Percentiles rank a stretch among this genome's conserved stretches.
These are phyloP conservation scores for Dilophus febrilis DNA, from an alignment of 2,888 invertebrate species.

Conservation along the genomic window DNA sequence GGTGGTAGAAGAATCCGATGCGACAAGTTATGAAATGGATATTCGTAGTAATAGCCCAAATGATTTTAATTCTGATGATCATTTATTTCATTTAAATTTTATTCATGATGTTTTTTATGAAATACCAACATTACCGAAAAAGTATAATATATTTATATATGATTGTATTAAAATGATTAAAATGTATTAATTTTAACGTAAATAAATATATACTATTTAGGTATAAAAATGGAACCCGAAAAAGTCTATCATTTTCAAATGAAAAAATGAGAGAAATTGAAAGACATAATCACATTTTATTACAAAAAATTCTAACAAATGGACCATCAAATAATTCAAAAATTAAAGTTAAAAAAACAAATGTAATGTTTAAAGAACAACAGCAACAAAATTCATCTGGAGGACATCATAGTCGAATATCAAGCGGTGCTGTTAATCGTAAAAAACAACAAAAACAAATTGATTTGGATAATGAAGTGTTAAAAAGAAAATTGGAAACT, in stretches of 20 bases:
- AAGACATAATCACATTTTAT: conserved; percentile 39
- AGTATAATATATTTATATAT: conserved; percentile 9
- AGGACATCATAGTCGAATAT: conserved; percentile 16
- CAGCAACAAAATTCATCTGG: neutral
- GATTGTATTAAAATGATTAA: too few relatives aligned
- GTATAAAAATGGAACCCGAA: conserved; percentile 6
- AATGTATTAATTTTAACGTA: too few relatives aligned
- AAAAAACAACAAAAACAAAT: conserved; percentile 38
- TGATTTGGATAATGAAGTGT: conserved; percentile 39
- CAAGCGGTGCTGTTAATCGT: conserved; percentile 35
- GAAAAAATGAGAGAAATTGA: conserved; percentile 42
- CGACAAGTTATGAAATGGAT: conserved; percentile 10
- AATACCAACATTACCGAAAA: conserved; percentile 7
- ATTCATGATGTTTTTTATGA: conserved; percentile 1
- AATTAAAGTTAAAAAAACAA: neutral
- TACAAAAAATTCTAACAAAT: conserved; percentile 37
- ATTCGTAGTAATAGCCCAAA: conserved; percentile 17
- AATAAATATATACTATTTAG: neutral
- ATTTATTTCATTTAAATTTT: conserved; percentile 18
- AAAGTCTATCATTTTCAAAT: conserved; percentile 33
- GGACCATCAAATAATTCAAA: conserved; percentile 14
- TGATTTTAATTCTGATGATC: conserved; percentile 18
- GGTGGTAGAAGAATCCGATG: neutral
- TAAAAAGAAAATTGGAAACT: conserved; percentile 25
- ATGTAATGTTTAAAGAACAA: neutral